phyloP scores from a whole-genome alignment of 2,888 invertebrate species.

The Drosophila leonis region DNA sequence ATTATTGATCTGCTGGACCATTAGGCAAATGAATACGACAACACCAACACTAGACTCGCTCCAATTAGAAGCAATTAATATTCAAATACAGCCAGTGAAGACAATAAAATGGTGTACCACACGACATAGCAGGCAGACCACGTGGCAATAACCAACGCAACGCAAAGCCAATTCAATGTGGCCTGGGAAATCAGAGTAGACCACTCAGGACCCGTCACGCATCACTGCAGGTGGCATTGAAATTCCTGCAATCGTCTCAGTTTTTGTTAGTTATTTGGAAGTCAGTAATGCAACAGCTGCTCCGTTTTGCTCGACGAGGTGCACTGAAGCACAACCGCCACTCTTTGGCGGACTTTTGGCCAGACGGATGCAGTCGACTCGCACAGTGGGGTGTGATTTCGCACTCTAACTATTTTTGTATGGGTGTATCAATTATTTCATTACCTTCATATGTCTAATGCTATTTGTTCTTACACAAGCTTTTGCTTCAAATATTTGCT shows the following conservation, averaged over 20 bases:
- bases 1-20: constrained; percentile 47
- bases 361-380: constrained; percentile 57
- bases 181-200: constrained; percentile 37
- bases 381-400: constrained; percentile 33
- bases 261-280: constrained; percentile 41
- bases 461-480: constrained; percentile 67
- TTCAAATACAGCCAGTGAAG: constrained; percentile 54
- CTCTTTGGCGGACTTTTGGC: constrained; percentile 46
- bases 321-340: constrained; percentile 56
- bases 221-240: constrained; percentile 71
- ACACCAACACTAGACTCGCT: constrained; percentile 42
- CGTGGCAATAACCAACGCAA: not conserved
- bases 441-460: constrained; percentile 28
- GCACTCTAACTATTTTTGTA: constrained; percentile 10
- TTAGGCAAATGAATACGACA: constrained; percentile 69
- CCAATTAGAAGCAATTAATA: constrained; percentile 69
- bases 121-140: constrained; percentile 10
- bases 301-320: constrained; percentile 22
- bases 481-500: constrained; percentile 69
- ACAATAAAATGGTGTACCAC: constrained; percentile 55
- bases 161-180: constrained; percentile 11
- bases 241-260: constrained; percentile 55
- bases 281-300: constrained; percentile 37
- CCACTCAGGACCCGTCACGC: constrained; percentile 55
- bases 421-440: constrained; percentile 49